phyloP scores from a whole-genome alignment of 2,797 vertebrate species.

The Spheniscus humboldti region DNA sequence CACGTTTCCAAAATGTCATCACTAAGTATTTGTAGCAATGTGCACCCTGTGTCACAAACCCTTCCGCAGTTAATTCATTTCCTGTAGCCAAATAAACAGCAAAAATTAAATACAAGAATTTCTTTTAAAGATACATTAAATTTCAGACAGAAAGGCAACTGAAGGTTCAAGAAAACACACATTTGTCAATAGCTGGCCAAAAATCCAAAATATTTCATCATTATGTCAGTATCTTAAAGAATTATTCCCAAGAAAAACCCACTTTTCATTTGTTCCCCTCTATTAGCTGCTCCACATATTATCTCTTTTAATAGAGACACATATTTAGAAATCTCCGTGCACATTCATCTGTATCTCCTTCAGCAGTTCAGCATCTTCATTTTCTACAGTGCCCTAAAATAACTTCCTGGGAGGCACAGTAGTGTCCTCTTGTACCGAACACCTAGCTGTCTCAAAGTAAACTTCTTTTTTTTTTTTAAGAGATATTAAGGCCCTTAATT shows the following conservation, averaged over 20 bases:
- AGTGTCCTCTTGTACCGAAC: neutral
- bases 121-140: neutral
- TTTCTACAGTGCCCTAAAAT: neutral
- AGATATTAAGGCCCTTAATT: neutral
- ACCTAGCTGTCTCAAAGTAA: neutral
- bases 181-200: neutral
- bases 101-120: neutral
- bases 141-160: neutral
- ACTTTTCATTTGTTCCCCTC: fast-evolving
- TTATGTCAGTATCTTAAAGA: neutral
- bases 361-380: neutral
- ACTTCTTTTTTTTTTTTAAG: neutral
- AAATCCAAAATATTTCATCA: neutral
- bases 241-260: neutral
- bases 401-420: neutral
- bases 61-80: neutral
- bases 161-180: neutral
- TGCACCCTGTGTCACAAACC: neutral
- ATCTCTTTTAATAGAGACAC: neutral
- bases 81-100: neutral
- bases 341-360: neutral
- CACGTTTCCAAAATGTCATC: neutral
- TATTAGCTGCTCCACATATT: neutral
- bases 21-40: neutral
- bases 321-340: neutral